These are phyloP conservation scores for Furcifer pardalis DNA, from an alignment of 2,797 vertebrate genomes.

Conservation along the genomic window DNA sequence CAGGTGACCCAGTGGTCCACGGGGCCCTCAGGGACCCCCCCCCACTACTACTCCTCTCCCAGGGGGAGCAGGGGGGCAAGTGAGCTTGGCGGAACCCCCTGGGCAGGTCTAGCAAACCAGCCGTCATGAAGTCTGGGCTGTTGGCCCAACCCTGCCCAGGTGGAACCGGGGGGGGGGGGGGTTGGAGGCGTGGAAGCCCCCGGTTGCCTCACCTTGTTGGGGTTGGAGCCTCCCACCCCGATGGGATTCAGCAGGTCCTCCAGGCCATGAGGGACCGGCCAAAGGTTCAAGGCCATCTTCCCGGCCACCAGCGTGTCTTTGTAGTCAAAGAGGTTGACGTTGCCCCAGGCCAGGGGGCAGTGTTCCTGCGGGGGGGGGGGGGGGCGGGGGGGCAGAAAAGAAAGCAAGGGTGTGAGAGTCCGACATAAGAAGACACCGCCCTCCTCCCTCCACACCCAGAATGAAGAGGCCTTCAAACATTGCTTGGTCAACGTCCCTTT, in stretches of 20 bases:
- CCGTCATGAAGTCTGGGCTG: too few species aligned
- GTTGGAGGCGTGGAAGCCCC: fast-evolving
- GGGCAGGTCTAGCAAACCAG: too few species aligned
- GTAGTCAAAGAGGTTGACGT: conserved; percentile 77
- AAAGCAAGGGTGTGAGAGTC: too few species aligned
- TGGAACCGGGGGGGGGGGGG: too few species aligned
- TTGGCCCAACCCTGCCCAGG: too few species aligned
- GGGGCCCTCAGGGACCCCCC: neutral
- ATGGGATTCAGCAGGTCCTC: conserved; percentile 78
- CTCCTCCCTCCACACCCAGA: too few species aligned
- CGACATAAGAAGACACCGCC: too few species aligned
- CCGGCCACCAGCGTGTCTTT: conserved; percentile 70
- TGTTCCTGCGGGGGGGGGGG: conserved; percentile 65
- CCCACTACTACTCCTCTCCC: too few species aligned
- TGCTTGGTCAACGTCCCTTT: too few species aligned
- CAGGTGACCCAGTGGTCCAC: neutral
- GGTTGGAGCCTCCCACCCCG: conserved; percentile 76
- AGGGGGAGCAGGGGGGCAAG: neutral
- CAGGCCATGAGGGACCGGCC: conserved; percentile 74
- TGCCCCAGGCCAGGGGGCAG: conserved; percentile 78
- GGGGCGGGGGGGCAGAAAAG: too few species aligned
- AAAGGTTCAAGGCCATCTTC: conserved; percentile 74
- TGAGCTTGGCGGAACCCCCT: neutral
- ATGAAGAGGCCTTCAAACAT: too few species aligned
- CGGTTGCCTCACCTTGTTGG: conserved; percentile 73